Percentiles rank a stretch among this genome's conserved stretches.
Evolutionary conservation across 2,888 invertebrate genomes (phyloP).

Genomic region (Drosophila dives): DNA sequence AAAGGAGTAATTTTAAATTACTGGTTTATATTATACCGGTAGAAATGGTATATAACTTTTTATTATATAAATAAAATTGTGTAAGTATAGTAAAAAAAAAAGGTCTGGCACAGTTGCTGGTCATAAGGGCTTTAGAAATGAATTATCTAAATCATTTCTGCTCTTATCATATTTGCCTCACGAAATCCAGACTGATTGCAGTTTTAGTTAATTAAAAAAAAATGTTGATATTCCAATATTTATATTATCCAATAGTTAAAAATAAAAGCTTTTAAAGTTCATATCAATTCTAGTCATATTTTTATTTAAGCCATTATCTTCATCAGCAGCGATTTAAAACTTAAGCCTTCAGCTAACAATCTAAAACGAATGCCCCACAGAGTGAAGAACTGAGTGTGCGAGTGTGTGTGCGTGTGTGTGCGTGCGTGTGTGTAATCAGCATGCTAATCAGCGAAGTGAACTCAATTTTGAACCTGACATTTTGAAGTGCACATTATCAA

Average conservation of each 20-base stretch:
- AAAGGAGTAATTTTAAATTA: background rate
- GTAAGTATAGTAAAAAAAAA: background rate
- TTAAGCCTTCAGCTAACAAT: slow-evolving; percentile 14
- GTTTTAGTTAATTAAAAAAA: background rate
- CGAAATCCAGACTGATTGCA: background rate
- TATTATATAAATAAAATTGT: background rate
- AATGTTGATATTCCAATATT: background rate
- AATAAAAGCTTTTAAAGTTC: background rate
- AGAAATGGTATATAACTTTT: background rate
- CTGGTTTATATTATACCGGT: background rate
- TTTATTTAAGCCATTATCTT: background rate
- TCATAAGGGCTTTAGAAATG: background rate
- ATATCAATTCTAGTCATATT: background rate
- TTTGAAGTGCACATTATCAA: slow-evolving; percentile 25
- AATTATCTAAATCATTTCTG: background rate
- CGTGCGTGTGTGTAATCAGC: slow-evolving; percentile 3
- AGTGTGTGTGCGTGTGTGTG: background rate
- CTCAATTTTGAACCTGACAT: slow-evolving; percentile 48
- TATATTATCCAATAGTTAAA: background rate
- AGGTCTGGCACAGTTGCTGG: background rate
- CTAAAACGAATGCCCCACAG: background rate
- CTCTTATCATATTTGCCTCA: background rate
- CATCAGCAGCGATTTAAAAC: background rate
- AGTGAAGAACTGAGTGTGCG: background rate
- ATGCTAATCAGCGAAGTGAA: slow-evolving; percentile 47